Percentiles rank a stretch among this genome's conserved stretches.
phyloP scores from a whole-genome alignment of 2,797 vertebrate species.

The Bovichtus diacanthus region DNA sequence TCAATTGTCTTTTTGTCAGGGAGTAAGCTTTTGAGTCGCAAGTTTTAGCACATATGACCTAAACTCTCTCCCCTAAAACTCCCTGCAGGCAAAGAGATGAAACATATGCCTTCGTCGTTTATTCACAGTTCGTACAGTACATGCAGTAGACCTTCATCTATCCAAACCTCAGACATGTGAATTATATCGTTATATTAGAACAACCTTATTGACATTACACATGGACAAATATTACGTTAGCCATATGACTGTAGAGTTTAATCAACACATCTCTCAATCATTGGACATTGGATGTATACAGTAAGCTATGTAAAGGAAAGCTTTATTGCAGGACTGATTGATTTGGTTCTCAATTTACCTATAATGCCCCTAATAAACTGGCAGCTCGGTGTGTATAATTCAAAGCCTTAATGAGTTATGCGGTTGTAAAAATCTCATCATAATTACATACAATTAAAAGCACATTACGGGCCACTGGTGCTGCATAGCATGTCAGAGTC shows the following conservation, averaged over 20 bases:
- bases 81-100: constrained; percentile 33
- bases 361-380: constrained; percentile 1
- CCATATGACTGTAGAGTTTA: background rate
- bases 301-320: background rate
- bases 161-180: background rate
- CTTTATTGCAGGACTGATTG: background rate
- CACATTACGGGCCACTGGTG: constrained; percentile 27
- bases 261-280: background rate
- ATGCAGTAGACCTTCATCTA: constrained; percentile 17
- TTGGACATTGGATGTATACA: background rate
- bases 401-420: constrained; percentile 25
- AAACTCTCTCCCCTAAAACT: constrained; percentile 48
- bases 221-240: background rate
- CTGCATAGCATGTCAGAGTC: background rate
- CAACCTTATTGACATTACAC: background rate
- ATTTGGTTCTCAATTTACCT: background rate
- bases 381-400: background rate
- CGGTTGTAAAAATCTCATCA: constrained; percentile 22
- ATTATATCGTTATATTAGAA: background rate
- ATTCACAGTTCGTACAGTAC: background rate
- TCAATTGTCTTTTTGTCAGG: constrained; percentile 67
- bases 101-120: background rate
- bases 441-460: constrained; percentile 53
- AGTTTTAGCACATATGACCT: constrained; percentile 55
- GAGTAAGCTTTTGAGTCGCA: constrained; percentile 64